These are phyloP conservation scores for Hipposideros armiger DNA, from an alignment of 2,113 vertebrate species.

Conservation along the genomic window DNA sequence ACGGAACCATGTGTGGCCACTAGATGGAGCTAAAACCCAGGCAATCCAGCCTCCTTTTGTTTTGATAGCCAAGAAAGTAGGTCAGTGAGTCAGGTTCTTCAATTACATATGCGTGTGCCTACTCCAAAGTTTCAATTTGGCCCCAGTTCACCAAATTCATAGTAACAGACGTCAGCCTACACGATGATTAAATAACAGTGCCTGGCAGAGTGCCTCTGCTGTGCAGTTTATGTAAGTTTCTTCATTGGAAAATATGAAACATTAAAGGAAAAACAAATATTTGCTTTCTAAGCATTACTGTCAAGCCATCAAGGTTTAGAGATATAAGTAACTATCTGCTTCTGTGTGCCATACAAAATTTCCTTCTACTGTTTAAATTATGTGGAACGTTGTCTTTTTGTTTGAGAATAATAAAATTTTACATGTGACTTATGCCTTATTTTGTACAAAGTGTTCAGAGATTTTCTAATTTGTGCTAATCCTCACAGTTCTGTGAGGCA, in stretches of 20 bases:
- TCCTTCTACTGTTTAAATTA: not conserved
- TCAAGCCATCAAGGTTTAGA: constrained; percentile 19
- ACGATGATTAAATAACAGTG: not conserved
- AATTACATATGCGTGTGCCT: not conserved
- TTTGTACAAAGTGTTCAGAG: not conserved
- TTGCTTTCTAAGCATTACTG: constrained; percentile 13
- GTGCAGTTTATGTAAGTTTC: not conserved
- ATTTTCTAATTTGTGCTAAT: not conserved
- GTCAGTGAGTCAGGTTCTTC: constrained; percentile 52
- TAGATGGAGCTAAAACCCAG: constrained; percentile 69
- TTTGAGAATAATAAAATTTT: not conserved
- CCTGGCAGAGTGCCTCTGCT: not conserved
- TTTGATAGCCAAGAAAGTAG: constrained; percentile 4
- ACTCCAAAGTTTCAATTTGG: constrained; percentile 43
- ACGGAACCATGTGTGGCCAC: constrained; percentile 28
- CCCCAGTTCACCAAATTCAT: not conserved
- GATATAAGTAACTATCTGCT: not conserved
- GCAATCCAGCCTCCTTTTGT: not conserved
- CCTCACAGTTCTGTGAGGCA: not conserved
- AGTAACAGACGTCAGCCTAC: not conserved
- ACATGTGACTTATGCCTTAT: not conserved
- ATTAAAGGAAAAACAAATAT: not conserved
- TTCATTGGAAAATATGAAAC: not conserved
- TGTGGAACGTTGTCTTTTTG: not conserved
- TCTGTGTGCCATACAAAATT: not conserved